Evolutionary conservation across 2,888 invertebrate species (phyloP), one percentile per base, ranked within the genome.

Genomic region (Meandrusa payeni): DNA sequence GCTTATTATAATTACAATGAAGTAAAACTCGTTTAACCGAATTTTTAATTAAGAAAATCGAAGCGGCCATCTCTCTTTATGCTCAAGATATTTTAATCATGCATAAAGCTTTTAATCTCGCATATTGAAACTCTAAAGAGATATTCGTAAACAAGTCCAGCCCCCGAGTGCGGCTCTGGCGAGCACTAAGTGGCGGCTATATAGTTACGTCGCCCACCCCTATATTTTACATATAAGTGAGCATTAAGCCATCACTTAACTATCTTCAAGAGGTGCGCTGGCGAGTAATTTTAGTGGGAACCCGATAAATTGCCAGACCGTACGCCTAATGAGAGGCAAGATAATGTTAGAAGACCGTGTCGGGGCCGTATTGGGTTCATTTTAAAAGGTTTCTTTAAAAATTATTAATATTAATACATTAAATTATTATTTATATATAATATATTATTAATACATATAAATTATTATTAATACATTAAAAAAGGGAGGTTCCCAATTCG

Each of bases 281-380:
- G 47, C 59, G 61, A 59, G 69, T 71, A 79, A 81, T 80, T 79
- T 79, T 71, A 69, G 68, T 59, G 68, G 65, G 66, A 65, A 62
- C 61, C 66, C 77, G 70, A 79, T 80, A 82, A 80, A 81, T 81
- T 81, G 76, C 65, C 56, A 67, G 66, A 60, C 64, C 65, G 65
- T 71, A 72, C 66, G 70, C 74, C 79, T 81, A 81, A 81, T 82
- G 81, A 81, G 77, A 73, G 75, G 72, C 64, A 61, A 74, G 77
- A 79, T 74, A 75, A 74, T 69, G 63, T 58, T 51, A 32, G 40
- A 32, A 66, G 70, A 37, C 73, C 46, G 54, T n/a, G n/a, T n/a
- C n/a, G n/a, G 70, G 48, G 50, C 9, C 5, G 6, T 5, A 9
- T 38, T 40, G 27, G 40, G 41, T 47, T 11, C 6, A 34, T 29